Conservation (phyloP, 1,140 invertebrate genomes). For the Fopius arisanus region DNA sequence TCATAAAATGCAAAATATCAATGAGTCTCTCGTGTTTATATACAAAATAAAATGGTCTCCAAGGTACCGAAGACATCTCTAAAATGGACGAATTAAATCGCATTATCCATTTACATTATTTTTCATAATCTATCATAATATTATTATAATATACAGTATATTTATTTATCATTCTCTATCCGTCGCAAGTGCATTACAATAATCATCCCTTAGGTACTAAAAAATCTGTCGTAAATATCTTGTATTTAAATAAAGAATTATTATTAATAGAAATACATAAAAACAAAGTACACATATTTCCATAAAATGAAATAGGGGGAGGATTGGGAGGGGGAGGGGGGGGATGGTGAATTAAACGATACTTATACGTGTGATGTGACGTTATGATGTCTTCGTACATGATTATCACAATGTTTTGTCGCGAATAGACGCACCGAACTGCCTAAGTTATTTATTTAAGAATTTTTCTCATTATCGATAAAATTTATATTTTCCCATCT, state of each 20-base stretch:
- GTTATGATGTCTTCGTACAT: conserved; percentile 47
- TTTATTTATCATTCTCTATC: not conserved
- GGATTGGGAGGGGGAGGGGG: not conserved
- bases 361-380: conserved; percentile 37
- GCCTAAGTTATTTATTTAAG: conserved; percentile 40
- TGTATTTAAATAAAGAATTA: conserved; percentile 10
- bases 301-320: conserved; percentile 8
- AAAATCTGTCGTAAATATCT: not conserved
- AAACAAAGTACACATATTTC: conserved; percentile 24
- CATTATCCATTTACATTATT: not conserved
- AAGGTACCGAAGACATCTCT: not conserved
- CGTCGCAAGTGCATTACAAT: not conserved
- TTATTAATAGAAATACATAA: conserved; percentile 1
- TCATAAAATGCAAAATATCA: not conserved
- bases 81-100: not conserved
- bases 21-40: not conserved
- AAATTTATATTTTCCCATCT: conserved; percentile 19
- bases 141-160: conserved; percentile 1
- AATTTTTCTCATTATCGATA: conserved; percentile 7
- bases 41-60: not conserved
- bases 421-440: conserved; percentile 58
- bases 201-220: not conserved
- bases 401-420: conserved; percentile 65
- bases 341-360: conserved; percentile 16
- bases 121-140: not conserved